Percentiles rank a stretch among this genome's conserved stretches.
Evolutionary conservation across 2,113 vertebrate species (phyloP).

Genomic region (Myodes glareolus): DNA sequence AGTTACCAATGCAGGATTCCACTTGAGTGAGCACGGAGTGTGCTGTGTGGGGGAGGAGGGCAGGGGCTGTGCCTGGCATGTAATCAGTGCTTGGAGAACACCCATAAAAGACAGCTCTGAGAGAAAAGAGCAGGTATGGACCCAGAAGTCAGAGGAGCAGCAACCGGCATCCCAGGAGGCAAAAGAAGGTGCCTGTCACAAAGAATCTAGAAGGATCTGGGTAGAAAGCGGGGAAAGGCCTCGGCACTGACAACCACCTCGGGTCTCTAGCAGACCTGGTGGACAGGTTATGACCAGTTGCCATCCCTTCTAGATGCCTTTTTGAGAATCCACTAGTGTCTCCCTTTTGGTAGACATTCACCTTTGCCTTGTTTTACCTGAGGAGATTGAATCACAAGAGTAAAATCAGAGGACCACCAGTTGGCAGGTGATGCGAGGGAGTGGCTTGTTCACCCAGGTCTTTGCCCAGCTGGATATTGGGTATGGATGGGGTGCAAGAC

Average conservation of each 20-base stretch:
- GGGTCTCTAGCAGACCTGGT: accelerated
- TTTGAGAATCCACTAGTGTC: not conserved
- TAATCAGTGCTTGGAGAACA: not conserved
- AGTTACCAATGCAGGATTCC: not conserved
- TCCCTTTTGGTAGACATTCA: not conserved
- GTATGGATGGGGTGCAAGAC: no score
- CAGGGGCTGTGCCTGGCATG: not conserved
- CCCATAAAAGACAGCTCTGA: not conserved
- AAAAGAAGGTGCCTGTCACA: not conserved
- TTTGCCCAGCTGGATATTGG: no score
- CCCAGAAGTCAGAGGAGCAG: not conserved
- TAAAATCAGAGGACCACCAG: not conserved
- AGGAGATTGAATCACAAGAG: not conserved
- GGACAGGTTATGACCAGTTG: accelerated
- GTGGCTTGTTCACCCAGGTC: accelerated
- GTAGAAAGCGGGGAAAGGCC: not conserved
- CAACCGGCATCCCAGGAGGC: not conserved
- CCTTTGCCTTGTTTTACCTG: not conserved
- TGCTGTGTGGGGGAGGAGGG: not conserved
- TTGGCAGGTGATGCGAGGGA: not conserved
- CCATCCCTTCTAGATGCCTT: not conserved
- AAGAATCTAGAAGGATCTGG: not conserved
- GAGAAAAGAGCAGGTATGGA: not conserved
- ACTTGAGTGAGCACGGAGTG: not conserved
- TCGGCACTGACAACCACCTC: accelerated